Evolutionary conservation across 2,888 invertebrate species (phyloP).

Genomic region (Zaprionus bogoriensis): DNA sequence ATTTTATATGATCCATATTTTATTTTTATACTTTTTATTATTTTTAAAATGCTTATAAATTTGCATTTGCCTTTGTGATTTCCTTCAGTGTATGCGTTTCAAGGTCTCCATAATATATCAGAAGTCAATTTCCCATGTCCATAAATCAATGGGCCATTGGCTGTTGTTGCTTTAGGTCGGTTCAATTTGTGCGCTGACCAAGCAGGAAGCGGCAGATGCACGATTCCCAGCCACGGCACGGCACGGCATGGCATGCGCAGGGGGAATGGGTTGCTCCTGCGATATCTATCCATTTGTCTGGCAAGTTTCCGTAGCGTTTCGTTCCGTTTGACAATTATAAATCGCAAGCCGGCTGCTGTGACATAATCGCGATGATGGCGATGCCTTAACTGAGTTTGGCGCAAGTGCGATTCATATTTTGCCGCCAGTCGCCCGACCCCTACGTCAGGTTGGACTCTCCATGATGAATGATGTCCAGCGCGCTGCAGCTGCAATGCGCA

Average conservation of each 20-base stretch:
- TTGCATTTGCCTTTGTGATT: constrained; percentile 1
- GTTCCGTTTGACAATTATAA: constrained; percentile 71
- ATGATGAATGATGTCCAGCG: constrained; percentile 59
- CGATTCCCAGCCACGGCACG: too few relatives aligned
- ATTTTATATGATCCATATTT: neutral
- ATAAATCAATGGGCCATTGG: constrained; percentile 65
- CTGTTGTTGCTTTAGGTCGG: constrained; percentile 47
- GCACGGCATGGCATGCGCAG: too few relatives aligned
- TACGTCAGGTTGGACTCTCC: constrained; percentile 17
- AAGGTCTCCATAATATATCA: constrained; percentile 70
- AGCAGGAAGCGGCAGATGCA: constrained; percentile 37
- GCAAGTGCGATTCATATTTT: constrained; percentile 54
- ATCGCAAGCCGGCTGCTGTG: constrained; percentile 66
- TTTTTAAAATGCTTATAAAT: neutral
- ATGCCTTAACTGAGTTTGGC: constrained; percentile 41
- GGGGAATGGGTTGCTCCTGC: neutral
- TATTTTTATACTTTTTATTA: neutral
- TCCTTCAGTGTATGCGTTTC: constrained; percentile 40
- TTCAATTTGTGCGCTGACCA: constrained; percentile 44
- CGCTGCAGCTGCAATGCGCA: constrained; percentile 64
- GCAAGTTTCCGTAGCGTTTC: constrained; percentile 58
- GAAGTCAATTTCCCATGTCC: constrained; percentile 69
- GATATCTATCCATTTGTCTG: constrained; percentile 68
- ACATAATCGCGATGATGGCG: constrained; percentile 74
- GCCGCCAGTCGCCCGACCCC: constrained; percentile 22